Base-by-base conservation (phyloP, 2,888 invertebrate genomes). In the Melolontha melolontha region DNA sequence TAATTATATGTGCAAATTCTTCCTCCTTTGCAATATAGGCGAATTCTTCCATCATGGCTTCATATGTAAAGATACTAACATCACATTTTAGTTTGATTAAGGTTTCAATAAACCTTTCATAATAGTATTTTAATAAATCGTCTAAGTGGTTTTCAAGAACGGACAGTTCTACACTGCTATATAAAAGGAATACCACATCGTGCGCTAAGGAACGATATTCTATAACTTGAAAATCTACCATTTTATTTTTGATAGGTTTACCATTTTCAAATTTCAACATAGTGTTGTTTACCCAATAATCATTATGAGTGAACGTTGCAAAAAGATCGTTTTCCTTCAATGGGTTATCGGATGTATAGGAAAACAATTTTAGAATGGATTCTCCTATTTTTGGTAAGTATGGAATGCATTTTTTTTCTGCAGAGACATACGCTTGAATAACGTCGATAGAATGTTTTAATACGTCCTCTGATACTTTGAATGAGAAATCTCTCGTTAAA, bases 201-300 rank as follows among this genome's bases (percentile, higher is more conserved):
- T 84, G 82, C 0, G 82, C 76, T 1, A 87, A 80, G 10, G 85
- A 86, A 5, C 84, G 82, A 65, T 85, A 86, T 17, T 84, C 77
- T 2, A 84, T 82, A 47, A 85, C 81, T 79, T 89, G 89, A 72
- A 88, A 89, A 74, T 89, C 89, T 0, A 89, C 80, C 64, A 89
- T 80, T 75, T 86, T 86, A 0, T 87, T 71, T 2, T 27, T 16
- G n/a, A 65, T 63, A 1, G 72, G 69, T 67, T 70, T 71, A 6
- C 73, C 75, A 49, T 69, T 47, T 16, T 42, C 27, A 51, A 83
- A 82, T 73, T 83, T 84, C 12, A 87, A 79, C 83, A 89, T 84
- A 4, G 87, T 80, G 72, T 89, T 89, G 74, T 88, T 88, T 10
- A 85, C 84, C 89, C 88, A 89, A 50, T 86, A 81, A 75, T 89